Evolutionary conservation across 2,113 vertebrate species (phyloP), one percentile per base, ranked within the genome.

Genomic region (Gila orcuttii): DNA sequence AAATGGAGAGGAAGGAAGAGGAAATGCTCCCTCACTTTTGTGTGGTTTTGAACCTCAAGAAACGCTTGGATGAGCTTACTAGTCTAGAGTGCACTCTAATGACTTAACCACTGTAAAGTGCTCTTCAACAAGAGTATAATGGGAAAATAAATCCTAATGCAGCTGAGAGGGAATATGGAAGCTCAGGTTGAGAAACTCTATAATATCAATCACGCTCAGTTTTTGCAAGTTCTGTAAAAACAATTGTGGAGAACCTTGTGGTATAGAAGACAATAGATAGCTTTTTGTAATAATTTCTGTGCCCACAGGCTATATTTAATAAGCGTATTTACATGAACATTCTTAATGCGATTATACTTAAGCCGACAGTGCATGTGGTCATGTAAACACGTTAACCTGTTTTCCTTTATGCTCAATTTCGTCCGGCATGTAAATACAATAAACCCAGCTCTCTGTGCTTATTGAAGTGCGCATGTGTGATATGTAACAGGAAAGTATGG

Each of bases 61-160:
- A 79, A 23, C 4, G 36, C 23, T 79, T 10, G n/a, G 23, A 79
- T 45, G 36, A 79, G 57, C 78, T 79, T 36, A 23, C 9, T 21
- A 10, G 10, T 62, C 12, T 62, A n/a, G 36, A 62, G 23, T 4
- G 36, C 57, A 64, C 57, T 28, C 57, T 64, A 42, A 64, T 25
- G 3, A 64, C 21, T 45, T 80, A 79, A 62, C 55, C 21, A 25
- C 33, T 25, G 57, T 19, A 45, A 80, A 80, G 78, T 80, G 78
- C 78, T 80, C 57, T 25, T 80, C 59, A 80, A 79, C 12, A 8
- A 42, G 57, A 17, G 12, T 25, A 28, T 62, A 62, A 80, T 80
- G 78, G 36, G 36, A 23, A 80, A 79, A 79, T 79, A 9, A 62
- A 80, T 28, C 57, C 57, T 80, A 64, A 80, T 28, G 57, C 57